These are phyloP conservation scores for Hexactinellida sp. DNA, from an alignment of 37 sponge, comb jelly and placozoan species.

Conservation along the genomic window DNA sequence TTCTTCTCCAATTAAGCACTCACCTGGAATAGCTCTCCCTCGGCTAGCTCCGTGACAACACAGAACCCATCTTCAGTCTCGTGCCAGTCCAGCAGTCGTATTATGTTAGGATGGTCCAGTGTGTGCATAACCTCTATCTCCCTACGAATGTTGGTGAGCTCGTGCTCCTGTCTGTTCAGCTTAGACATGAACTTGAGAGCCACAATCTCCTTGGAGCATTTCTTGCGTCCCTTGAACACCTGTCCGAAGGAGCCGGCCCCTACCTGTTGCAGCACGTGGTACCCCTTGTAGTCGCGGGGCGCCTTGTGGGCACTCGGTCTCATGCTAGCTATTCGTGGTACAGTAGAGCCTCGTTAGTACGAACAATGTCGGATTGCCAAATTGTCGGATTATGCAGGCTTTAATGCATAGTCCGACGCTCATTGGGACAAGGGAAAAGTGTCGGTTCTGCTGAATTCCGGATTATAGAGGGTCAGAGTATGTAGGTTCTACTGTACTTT, in stretches of 20 bases:
- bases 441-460: no score
- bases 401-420: no score
- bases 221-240: slow-evolving; percentile 73
- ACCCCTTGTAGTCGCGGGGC: slow-evolving; percentile 19
- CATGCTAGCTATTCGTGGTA: not conserved
- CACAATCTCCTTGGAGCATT: slow-evolving; percentile 49
- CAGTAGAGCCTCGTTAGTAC: no score
- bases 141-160: slow-evolving; percentile 48
- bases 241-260: slow-evolving; percentile 91
- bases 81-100: slow-evolving; percentile 68
- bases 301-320: not conserved
- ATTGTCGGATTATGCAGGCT: no score
- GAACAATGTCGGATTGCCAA: no score
- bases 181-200: slow-evolving; percentile 92
- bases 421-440: no score
- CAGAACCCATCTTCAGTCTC: slow-evolving; percentile 82
- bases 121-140: slow-evolving; percentile 75
- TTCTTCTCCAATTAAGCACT: no score
- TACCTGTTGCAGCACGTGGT: slow-evolving; percentile 61
- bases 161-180: slow-evolving; percentile 41
- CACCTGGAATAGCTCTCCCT: slow-evolving; percentile 79
- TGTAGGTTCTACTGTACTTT: no score
- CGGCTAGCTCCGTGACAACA: slow-evolving; percentile 89
- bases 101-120: slow-evolving; percentile 64
- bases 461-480: no score